Conservation (phyloP, 2,888 invertebrate species). For the Odontocolon sp. region DNA sequence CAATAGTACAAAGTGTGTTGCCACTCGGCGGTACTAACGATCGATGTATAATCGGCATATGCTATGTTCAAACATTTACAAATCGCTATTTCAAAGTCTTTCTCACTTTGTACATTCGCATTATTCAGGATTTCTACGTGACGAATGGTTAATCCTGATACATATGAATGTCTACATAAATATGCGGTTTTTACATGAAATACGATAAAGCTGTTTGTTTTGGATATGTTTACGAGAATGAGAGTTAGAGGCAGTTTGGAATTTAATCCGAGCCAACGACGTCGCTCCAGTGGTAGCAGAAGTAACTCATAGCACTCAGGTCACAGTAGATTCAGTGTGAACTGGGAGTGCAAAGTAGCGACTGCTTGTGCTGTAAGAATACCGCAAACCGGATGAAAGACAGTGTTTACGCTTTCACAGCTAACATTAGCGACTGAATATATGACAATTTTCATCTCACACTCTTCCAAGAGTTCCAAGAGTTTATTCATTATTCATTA, state of each 20-base stretch:
- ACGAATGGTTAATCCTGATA: neutral
- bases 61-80: conserved; percentile 12
- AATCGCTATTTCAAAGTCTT: conserved; percentile 8
- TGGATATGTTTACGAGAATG: neutral
- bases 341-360: conserved; percentile 5
- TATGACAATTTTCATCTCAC: too few species aligned
- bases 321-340: conserved; percentile 35
- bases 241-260: conserved; percentile 4
- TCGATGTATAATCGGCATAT: neutral
- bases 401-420: conserved; percentile 2
- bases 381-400: conserved; percentile 21
- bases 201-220: neutral
- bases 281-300: conserved; percentile 2
- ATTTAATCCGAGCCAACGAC: neutral
- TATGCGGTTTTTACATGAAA: neutral
- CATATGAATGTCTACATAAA: neutral
- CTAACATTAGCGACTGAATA: neutral
- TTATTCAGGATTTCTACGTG: neutral
- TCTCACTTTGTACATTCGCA: neutral
- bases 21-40: too few species aligned
- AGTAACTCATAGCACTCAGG: conserved; percentile 31
- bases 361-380: neutral
- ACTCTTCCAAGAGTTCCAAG: neutral
- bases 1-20: too few species aligned
- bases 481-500: neutral